Evolutionary conservation across 1,140 invertebrate genomes (phyloP), one percentile per base, ranked within the genome.

Genomic region (Aradophagus sp.): DNA sequence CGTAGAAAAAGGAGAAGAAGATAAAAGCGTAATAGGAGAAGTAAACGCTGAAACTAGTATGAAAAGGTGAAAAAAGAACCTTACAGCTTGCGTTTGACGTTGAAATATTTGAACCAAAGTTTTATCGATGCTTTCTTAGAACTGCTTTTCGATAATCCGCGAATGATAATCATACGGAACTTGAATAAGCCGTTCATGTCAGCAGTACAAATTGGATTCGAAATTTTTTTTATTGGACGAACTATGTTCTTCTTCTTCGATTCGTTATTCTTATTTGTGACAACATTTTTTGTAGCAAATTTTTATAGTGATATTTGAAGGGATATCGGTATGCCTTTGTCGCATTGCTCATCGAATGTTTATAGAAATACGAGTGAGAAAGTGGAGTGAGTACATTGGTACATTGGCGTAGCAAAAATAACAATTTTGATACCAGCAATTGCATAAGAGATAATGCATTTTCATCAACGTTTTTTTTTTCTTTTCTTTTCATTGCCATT

Each of bases 131-230:
- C 44, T 65, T 59, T 55, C n/a, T 48, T 34, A 48, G 29, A 38
- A 23, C 48, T n/a, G 36, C 52, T 70, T 58, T 62, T 63, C 31
- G 35, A 44, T 59, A 26, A 61, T 14, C 14, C 31, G 53, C 52
- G 52, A 59, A 63, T 12, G 58, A 70, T 63, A 71, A 71, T 71
- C 47, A 59, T 41, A 39, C 13, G 19, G n/a, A 8, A 23, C n/a
- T 19, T 23, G 2, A 5, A 27, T 5, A 14, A 38, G 39, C 14
- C 31, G 19, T 44, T 16, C 36, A 17, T 14, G 12, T 6, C 2
- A 5, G 19, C 16, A 23, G 19, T 16, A 41, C 17, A 26, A 45
- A 45, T 12, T 41, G 23, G 7, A 17, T 26, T 14, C n/a, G n/a
- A n/a, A n/a, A n/a, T n/a, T n/a, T 41, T 13, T 26, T 41, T 3